Conservation (phyloP, 2,113 vertebrate species). For the Passer montanus region DNA sequence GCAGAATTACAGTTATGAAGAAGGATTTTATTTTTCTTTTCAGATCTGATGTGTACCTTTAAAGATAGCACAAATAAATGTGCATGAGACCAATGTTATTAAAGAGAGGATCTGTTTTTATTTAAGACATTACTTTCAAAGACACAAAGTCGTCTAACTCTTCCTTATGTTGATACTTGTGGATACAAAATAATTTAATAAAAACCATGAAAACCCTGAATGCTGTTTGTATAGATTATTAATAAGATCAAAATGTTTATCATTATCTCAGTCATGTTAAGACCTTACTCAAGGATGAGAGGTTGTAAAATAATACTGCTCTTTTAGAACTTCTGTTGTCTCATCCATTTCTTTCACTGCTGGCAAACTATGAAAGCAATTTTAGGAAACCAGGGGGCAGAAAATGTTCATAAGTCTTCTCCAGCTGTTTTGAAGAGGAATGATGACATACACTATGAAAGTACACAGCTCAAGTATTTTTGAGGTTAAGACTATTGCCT, state of each 20-base stretch:
- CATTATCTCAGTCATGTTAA: neutral
- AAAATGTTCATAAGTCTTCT: neutral
- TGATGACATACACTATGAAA: neutral
- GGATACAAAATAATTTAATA: neutral
- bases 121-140: neutral
- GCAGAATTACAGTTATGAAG: neutral
- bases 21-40: neutral
- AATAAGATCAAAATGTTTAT: neutral
- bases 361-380: neutral
- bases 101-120: neutral
- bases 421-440: neutral
- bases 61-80: neutral
- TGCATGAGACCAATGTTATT: neutral
- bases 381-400: neutral
- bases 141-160: neutral
- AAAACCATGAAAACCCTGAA: neutral
- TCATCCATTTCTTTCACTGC: neutral
- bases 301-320: neutral
- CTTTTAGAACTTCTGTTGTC: neutral
- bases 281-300: neutral
- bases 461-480: neutral
- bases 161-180: neutral
- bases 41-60: neutral
- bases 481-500: neutral
- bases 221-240: neutral